Evolutionary conservation across 2,888 invertebrate genomes (phyloP).

Genomic region (Brachyptera putata): DNA sequence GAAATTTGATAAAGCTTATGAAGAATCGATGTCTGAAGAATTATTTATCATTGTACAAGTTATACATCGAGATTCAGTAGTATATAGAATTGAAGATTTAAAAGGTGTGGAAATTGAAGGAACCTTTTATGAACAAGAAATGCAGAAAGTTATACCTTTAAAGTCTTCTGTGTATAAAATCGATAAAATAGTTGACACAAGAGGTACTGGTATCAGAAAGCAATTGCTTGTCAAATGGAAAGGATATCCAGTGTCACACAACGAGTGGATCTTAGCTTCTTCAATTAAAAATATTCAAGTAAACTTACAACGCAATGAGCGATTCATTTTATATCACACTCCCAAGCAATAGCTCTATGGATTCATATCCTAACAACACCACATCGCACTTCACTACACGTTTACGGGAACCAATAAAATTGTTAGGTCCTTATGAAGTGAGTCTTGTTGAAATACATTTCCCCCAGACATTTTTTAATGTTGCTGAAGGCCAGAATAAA

Average conservation of each 20-base stretch:
- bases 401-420: slow-evolving; percentile 32
- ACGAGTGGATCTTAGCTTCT: slow-evolving; percentile 33
- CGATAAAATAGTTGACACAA: slow-evolving; percentile 33
- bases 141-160: slow-evolving; percentile 32
- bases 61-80: slow-evolving; percentile 31
- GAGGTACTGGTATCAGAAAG: slow-evolving; percentile 27
- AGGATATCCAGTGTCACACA: slow-evolving; percentile 35
- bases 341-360: slow-evolving; percentile 35
- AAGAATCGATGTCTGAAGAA: slow-evolving; percentile 35
- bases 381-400: slow-evolving; percentile 36
- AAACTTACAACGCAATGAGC: no score
- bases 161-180: slow-evolving; percentile 29
- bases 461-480: slow-evolving; percentile 22
- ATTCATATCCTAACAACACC: slow-evolving; percentile 36
- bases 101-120: slow-evolving; percentile 35
- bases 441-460: slow-evolving; percentile 34
- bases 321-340: slow-evolving; percentile 36
- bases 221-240: slow-evolving; percentile 36
- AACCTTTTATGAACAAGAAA: slow-evolving; percentile 35
- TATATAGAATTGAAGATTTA: slow-evolving; percentile 36
- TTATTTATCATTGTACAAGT: slow-evolving; percentile 35
- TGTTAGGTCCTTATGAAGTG: slow-evolving; percentile 36
- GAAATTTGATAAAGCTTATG: slow-evolving; percentile 35
- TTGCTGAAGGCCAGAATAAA: not conserved
- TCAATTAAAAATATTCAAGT: slow-evolving; percentile 22